These are phyloP conservation scores for Cynaeus angustus DNA, from an alignment of 2,888 invertebrate species.

Conservation along the genomic window DNA sequence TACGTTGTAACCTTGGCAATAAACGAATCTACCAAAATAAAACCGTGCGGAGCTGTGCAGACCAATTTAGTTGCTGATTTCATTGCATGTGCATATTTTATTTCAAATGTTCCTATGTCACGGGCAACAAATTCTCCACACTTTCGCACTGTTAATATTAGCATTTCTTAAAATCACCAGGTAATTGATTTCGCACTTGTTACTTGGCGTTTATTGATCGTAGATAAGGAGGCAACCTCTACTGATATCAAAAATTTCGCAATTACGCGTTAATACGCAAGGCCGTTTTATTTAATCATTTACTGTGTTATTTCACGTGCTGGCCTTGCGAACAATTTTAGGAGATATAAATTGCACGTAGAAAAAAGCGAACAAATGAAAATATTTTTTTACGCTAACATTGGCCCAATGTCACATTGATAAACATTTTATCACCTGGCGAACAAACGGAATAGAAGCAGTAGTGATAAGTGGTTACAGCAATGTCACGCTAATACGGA, in stretches of 20 bases:
- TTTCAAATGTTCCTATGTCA: conserved; percentile 16
- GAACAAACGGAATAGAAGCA: conserved; percentile 16
- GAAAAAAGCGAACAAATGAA: conserved; percentile 39
- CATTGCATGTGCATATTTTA: conserved; percentile 38
- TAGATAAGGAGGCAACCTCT: conserved; percentile 50
- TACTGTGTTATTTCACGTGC: conserved; percentile 50
- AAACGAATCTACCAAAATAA: conserved; percentile 41
- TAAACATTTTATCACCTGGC: conserved; percentile 43
- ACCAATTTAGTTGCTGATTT: conserved; percentile 40
- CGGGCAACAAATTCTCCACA: too few species aligned
- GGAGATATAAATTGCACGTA: conserved; percentile 46
- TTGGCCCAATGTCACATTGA: conserved; percentile 44
- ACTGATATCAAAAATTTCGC: conserved; percentile 52
- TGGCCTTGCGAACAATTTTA: conserved; percentile 50
- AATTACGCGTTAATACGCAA: conserved; percentile 51
- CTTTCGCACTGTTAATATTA: too few species aligned
- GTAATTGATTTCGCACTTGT: conserved; percentile 43
- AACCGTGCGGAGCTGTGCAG: conserved; percentile 24
- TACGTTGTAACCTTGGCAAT: conserved; percentile 42
- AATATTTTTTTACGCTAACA: conserved; percentile 42
- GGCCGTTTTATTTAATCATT: conserved; percentile 52
- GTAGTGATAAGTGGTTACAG: conserved; percentile 30
- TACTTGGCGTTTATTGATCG: conserved; percentile 44
- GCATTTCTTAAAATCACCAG: neutral
- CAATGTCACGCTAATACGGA: conserved; percentile 29